Conservation (phyloP, 2,113 vertebrate genomes). For the Triplophysa tibetana region DNA sequence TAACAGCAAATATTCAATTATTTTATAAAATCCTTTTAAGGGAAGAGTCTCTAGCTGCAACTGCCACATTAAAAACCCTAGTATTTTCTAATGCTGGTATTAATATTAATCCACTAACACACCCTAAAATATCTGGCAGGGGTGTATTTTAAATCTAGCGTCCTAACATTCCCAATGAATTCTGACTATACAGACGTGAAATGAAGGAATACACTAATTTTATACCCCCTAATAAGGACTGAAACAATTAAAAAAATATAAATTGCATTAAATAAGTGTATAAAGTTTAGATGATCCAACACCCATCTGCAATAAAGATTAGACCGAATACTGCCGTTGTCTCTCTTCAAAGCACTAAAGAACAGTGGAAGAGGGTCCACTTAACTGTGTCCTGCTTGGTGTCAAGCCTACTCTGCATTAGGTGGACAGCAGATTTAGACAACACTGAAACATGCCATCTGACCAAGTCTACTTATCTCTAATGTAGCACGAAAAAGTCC, state of each 20-base stretch:
- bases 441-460: constrained; percentile 11
- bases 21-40: too few species aligned
- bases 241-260: background rate
- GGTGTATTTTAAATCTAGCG: background rate
- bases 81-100: background rate
- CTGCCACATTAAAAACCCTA: background rate
- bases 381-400: constrained; percentile 11
- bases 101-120: background rate
- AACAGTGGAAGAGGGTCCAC: background rate
- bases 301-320: background rate
- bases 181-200: background rate
- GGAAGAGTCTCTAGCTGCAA: too few species aligned
- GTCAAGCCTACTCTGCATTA: constrained; percentile 20
- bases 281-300: background rate
- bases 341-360: background rate
- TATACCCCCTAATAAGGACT: background rate
- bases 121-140: background rate
- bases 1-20: background rate
- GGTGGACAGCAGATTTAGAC: constrained; percentile 20
- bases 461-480: constrained; percentile 4
- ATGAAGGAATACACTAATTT: background rate
- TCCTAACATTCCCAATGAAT: background rate
- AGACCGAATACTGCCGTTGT: background rate
- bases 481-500: background rate
- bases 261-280: background rate